Evolutionary conservation across 1,140 invertebrate genomes (phyloP).

Genomic region (Mylabris phalerata): DNA sequence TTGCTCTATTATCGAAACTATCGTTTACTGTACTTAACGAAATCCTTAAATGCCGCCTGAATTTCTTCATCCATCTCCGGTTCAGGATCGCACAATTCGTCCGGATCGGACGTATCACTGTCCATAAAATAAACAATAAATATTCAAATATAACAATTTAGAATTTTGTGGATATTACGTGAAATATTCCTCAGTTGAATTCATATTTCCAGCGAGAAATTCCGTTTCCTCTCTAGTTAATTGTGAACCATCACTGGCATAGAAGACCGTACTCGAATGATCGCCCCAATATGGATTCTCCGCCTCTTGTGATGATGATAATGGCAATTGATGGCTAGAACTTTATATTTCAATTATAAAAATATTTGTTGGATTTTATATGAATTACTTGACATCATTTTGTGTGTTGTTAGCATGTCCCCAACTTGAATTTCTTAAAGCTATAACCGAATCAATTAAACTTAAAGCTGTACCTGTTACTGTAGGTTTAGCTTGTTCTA

Average conservation of each 20-base stretch:
- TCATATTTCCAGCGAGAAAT: constrained; percentile 38
- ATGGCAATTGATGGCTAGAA: not conserved
- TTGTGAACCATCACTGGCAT: constrained; percentile 46
- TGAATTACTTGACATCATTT: not conserved
- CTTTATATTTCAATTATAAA: not conserved
- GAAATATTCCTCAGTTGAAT: constrained; percentile 25
- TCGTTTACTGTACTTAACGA: constrained; percentile 39
- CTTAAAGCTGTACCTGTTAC: constrained; percentile 20
- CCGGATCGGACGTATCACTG: constrained; percentile 41
- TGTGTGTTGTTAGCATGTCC: constrained; percentile 18
- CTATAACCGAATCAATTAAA: constrained; percentile 31
- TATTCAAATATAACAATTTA: too few species aligned
- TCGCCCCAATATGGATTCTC: constrained; percentile 21
- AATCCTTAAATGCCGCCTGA: constrained; percentile 46
- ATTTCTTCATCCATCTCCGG: constrained; percentile 51
- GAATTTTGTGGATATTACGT: constrained; percentile 15
- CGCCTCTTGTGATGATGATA: not conserved
- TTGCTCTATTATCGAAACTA: constrained; percentile 11
- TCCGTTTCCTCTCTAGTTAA: constrained; percentile 46
- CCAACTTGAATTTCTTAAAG: constrained; percentile 33
- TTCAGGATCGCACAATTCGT: constrained; percentile 42
- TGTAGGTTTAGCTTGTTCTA: constrained; percentile 19
- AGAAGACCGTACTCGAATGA: constrained; percentile 37
- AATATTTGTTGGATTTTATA: not conserved
- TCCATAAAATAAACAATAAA: constrained; percentile 14